Base-by-base conservation (phyloP, 1,140 invertebrate genomes). In the Tetramorium parvispinum region DNA sequence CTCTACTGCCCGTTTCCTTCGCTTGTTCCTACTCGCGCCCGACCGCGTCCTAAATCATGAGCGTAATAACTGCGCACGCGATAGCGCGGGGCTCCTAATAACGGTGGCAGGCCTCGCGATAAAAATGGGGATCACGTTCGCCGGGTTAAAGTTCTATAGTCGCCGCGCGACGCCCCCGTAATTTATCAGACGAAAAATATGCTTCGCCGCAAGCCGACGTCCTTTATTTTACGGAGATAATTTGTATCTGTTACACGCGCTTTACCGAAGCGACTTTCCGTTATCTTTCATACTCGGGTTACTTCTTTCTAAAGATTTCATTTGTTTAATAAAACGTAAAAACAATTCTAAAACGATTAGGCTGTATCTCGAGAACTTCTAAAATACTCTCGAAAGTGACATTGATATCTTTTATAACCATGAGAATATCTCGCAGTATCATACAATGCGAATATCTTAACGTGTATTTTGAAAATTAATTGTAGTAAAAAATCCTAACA, bases 171-270 rank as follows among this genome's bases (percentile, higher is more conserved):
- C 49, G 73, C 57, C 18, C 6, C 59, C 46, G 82, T 78, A 78
- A 85, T 85, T 77, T 65, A 76, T 78, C 73, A 77, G 46, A 78
- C 59, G 73, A 73, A 63, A 85, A 83, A 83, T 83, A 83, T 73
- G 79, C 66, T 83, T 73, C 40, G 66, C 68, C 79, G 68, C 78
- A 55, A 81, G 24, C 63, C 46, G 32, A 81, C 79, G 53, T 83
- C 53, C 46, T 59, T 83, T 83, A 59, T 73, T 83, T 75, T 46
- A 40, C 53, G 5, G 43, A 46, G 68, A 83, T 83, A 83, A 83
- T 83, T 83, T 83, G 79, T 83, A 73, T 75, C 79, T 59, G 79
- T 83, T 83, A 73, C 18, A 59, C 27, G 53, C 51, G 32, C 63
- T 55, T 81, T 81, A 81, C 57, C 78, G 49, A 68, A 4, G 32